Evolutionary conservation across 1,140 invertebrate species (phyloP).

Genomic region (Palaemon carinicauda): DNA sequence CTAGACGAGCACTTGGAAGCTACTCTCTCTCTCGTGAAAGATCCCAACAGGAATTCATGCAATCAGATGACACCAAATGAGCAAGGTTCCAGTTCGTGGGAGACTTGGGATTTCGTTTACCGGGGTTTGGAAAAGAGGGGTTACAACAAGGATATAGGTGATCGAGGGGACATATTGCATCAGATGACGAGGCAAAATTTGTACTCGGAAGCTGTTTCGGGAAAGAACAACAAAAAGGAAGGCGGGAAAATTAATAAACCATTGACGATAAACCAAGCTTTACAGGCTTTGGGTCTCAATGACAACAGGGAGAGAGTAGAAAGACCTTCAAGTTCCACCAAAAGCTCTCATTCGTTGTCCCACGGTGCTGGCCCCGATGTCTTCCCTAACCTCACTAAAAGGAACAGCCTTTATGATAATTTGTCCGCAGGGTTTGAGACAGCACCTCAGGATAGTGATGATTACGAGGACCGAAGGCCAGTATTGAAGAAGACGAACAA

Average conservation of each 20-base stretch:
- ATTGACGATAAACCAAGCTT: slow-evolving; percentile 44
- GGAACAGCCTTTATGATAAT: slow-evolving; percentile 58
- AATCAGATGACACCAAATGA: slow-evolving; percentile 15
- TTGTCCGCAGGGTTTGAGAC: slow-evolving; percentile 59
- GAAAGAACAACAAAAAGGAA: slow-evolving; percentile 50
- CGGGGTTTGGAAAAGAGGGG: slow-evolving; percentile 77
- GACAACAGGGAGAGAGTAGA: slow-evolving; percentile 46
- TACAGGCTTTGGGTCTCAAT: slow-evolving; percentile 35
- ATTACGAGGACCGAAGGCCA: slow-evolving; percentile 50
- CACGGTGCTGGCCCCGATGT: slow-evolving; percentile 42
- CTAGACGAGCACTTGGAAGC: slow-evolving; percentile 58
- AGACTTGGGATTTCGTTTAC: slow-evolving; percentile 82
- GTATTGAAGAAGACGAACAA: slow-evolving; percentile 30
- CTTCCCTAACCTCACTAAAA: slow-evolving; percentile 51
- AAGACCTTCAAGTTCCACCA: slow-evolving; percentile 27
- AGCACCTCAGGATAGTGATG: slow-evolving; percentile 57
- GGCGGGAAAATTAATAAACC: slow-evolving; percentile 21
- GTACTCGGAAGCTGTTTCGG: slow-evolving; percentile 1
- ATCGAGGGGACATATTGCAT: slow-evolving; percentile 70
- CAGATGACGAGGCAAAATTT: slow-evolving; percentile 51
- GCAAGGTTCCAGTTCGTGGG: slow-evolving; percentile 65
- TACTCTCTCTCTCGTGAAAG: slow-evolving; percentile 52
- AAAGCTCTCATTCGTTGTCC: slow-evolving; percentile 48
- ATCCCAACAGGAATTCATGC: slow-evolving; percentile 37
- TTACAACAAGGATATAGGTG: slow-evolving; percentile 75